Percentiles rank a stretch among this genome's conserved stretches.
phyloP scores from a whole-genome alignment of 2,113 vertebrate genomes.

The Ctenomys sociabilis region DNA sequence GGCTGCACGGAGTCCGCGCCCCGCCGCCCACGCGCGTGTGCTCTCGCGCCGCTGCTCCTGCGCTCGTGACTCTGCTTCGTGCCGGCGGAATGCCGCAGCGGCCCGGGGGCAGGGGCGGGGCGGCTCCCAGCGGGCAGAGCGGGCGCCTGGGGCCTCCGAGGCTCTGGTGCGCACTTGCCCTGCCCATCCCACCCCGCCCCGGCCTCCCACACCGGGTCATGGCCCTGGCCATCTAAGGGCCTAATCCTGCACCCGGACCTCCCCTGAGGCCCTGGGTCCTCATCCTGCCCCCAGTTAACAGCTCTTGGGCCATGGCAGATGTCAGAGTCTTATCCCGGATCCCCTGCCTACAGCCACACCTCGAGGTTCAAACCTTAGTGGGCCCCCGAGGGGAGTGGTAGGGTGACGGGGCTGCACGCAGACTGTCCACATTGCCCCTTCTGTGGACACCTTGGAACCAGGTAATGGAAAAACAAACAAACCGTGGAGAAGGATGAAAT shows the following conservation, averaged over 20 bases:
- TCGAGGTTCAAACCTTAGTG: background rate
- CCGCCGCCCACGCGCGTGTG: conserved; percentile 67
- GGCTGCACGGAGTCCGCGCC: background rate
- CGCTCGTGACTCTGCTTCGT: conserved; percentile 78
- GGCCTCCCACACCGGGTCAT: background rate
- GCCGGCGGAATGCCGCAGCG: conserved; percentile 69
- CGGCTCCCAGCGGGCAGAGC: background rate
- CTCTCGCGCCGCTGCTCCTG: conserved; percentile 53
- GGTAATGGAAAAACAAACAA: conserved; percentile 74
- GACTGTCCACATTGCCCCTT: background rate
- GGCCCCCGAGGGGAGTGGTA: background rate
- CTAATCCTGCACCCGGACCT: no score
- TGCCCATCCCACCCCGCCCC: accelerated
- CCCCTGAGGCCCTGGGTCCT: background rate
- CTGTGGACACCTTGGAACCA: background rate
- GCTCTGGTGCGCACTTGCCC: background rate
- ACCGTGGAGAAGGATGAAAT: background rate
- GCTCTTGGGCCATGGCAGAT: background rate
- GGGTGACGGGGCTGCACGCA: background rate
- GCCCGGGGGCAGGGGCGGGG: background rate
- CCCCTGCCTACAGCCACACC: background rate
- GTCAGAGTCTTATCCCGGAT: background rate
- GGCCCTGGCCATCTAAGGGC: background rate
- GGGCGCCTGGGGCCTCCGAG: background rate
- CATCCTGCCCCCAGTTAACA: background rate